phyloP scores from a whole-genome alignment of 2,888 invertebrate genomes.

The Dryadula phaetusa region DNA sequence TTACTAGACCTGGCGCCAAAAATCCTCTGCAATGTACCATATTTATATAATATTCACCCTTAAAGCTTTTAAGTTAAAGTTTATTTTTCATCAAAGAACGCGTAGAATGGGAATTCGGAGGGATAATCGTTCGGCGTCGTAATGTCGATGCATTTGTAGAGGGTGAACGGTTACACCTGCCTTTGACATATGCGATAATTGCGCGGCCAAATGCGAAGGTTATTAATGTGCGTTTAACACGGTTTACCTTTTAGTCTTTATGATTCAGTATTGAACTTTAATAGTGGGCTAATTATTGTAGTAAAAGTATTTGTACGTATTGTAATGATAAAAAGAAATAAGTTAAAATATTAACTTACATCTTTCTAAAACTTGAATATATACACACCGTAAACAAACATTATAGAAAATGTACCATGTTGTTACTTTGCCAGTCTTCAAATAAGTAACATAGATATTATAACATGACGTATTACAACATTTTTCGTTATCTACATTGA shows the following conservation, averaged over 20 bases:
- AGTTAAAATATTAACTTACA: not conserved
- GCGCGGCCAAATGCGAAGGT: slow-evolving; percentile 30
- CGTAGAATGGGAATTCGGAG: slow-evolving; percentile 21
- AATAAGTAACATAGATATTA: too few relatives aligned
- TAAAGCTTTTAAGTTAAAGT: slow-evolving; percentile 34
- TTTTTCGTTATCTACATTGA: slow-evolving; percentile 1
- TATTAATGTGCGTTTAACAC: slow-evolving; percentile 33
- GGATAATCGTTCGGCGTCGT: slow-evolving; percentile 42
- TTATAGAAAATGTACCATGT: too few relatives aligned
- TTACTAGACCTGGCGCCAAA: slow-evolving; percentile 59
- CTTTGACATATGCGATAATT: slow-evolving; percentile 41
- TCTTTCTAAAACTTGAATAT: too few relatives aligned
- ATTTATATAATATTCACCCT: slow-evolving; percentile 40
- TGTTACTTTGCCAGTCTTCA: too few relatives aligned
- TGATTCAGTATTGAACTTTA: not conserved
- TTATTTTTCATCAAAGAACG: slow-evolving; percentile 35
- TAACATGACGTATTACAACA: too few relatives aligned
- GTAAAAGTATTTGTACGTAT: too few relatives aligned
- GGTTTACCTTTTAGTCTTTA: slow-evolving; percentile 16
- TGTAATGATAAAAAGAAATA: too few relatives aligned
- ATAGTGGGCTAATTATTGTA: not conserved
- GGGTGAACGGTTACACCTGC: slow-evolving; percentile 44
- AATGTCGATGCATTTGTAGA: slow-evolving; percentile 42
- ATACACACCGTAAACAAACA: too few relatives aligned
- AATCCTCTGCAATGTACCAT: slow-evolving; percentile 44